Percentiles rank a stretch among this genome's conserved stretches.
phyloP scores from a whole-genome alignment of 2,888 invertebrate genomes.

The Drosophila conformis region DNA sequence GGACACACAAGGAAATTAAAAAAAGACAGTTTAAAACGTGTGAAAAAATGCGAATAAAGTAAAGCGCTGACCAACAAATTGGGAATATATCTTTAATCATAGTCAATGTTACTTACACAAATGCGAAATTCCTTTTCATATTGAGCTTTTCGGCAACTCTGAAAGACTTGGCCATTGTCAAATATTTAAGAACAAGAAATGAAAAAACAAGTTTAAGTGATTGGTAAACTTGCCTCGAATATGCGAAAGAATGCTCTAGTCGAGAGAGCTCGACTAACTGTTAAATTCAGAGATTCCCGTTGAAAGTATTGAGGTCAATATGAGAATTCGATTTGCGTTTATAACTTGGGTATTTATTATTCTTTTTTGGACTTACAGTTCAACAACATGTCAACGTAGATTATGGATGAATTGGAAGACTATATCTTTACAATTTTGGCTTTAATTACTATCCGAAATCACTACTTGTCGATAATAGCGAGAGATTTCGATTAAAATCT shows the following conservation, averaged over 20 bases:
- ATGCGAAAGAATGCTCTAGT: background rate
- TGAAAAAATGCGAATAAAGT: constrained; percentile 3
- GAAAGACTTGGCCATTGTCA: background rate
- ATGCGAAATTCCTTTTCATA: background rate
- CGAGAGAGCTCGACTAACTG: too few species aligned
- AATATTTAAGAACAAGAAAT: background rate
- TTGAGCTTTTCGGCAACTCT: too few species aligned
- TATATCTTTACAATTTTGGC: background rate
- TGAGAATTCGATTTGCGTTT: background rate
- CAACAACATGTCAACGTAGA: background rate
- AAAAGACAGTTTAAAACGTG: background rate
- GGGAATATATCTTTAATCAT: background rate
- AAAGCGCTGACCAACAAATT: background rate
- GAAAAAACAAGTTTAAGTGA: background rate
- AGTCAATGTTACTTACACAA: background rate
- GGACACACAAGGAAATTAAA: constrained; percentile 10
- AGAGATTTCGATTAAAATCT: background rate
- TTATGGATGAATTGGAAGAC: background rate
- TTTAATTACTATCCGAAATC: background rate
- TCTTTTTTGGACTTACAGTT: background rate
- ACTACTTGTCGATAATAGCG: too few species aligned
- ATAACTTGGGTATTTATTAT: background rate
- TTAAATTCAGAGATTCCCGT: too few species aligned
- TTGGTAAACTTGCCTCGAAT: background rate
- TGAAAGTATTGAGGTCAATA: background rate